A percentile compares a stretch with the other conserved stretches of the same genome.
These are phyloP conservation scores for Andrena haemorrhoa DNA, from an alignment of 2,888 invertebrate species.

Conservation along the genomic window DNA sequence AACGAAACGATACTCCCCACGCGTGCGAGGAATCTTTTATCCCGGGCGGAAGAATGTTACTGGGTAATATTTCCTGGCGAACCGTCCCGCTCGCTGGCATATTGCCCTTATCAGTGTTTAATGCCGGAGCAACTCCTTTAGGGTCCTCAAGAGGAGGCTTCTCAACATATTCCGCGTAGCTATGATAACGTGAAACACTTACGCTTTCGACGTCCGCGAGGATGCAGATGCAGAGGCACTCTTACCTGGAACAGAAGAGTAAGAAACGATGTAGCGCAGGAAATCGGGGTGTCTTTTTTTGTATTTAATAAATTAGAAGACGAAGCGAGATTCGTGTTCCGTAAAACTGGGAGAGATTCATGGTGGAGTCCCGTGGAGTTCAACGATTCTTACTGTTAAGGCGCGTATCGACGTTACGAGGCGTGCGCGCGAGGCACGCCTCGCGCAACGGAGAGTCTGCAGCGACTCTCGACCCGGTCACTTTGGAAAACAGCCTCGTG, in stretches of 20 bases:
- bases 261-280: neutral
- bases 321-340: too few species aligned
- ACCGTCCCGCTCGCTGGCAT: neutral
- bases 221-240: neutral
- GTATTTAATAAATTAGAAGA: too few species aligned
- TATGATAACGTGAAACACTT: neutral
- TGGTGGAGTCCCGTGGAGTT: too few species aligned
- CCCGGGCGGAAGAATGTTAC: neutral
- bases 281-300: neutral
- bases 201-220: neutral
- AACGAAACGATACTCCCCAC: neutral
- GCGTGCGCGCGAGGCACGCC: too few species aligned
- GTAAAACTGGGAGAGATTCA: too few species aligned
- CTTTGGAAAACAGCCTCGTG: too few species aligned
- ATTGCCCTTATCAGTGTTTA: slow-evolving; percentile 28
- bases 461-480: too few species aligned
- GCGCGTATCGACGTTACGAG: too few species aligned
- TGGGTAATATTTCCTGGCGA: slow-evolving; percentile 16
- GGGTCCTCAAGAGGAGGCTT: neutral
- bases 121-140: slow-evolving; percentile 18
- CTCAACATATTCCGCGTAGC: slow-evolving; percentile 1
- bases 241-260: slow-evolving; percentile 1
- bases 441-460: too few species aligned
- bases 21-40: slow-evolving; percentile 24
- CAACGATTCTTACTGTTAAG: too few species aligned